These are phyloP conservation scores for Notodonta ziczac DNA, from an alignment of 2,888 invertebrate species.

Conservation along the genomic window DNA sequence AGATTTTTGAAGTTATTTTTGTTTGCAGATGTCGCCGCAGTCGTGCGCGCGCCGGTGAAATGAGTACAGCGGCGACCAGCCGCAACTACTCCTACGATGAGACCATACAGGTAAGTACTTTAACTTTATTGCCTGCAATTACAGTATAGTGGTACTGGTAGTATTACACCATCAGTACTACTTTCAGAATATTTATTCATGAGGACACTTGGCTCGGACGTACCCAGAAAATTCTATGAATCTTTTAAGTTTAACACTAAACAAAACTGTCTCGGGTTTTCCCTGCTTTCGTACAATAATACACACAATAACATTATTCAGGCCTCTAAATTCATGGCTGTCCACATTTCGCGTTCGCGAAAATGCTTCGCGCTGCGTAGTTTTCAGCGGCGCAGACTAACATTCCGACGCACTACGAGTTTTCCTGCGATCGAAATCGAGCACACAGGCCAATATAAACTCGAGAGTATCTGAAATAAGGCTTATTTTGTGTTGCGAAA, in stretches of 20 bases:
- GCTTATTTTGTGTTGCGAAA: conserved; percentile 48
- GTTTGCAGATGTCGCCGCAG: conserved; percentile 68
- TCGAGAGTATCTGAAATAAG: conserved; percentile 43
- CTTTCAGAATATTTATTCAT: too few species aligned
- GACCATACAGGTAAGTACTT: conserved; percentile 71
- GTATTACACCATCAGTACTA: too few species aligned
- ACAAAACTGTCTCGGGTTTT: conserved; percentile 7
- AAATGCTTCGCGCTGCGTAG: conserved; percentile 56
- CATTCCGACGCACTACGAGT: conserved; percentile 42
- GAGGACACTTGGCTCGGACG: too few species aligned
- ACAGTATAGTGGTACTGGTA: too few species aligned
- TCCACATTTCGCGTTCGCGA: conserved; percentile 52
- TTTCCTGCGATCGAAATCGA: conserved; percentile 56
- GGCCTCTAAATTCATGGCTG: conserved; percentile 40
- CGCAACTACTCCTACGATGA: conserved; percentile 78
- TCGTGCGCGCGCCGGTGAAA: conserved; percentile 69
- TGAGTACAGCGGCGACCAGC: conserved; percentile 68
- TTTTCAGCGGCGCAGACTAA: conserved; percentile 57
- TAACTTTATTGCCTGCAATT: not conserved
- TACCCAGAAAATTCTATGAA: too few species aligned
- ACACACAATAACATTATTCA: conserved; percentile 29
- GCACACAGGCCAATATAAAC: conserved; percentile 38
- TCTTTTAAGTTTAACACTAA: not conserved
- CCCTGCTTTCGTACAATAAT: conserved; percentile 9
- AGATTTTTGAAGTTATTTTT: conserved; percentile 14